phyloP scores from a whole-genome alignment of 1,140 invertebrate species.

The Oncopodura yosiiana region DNA sequence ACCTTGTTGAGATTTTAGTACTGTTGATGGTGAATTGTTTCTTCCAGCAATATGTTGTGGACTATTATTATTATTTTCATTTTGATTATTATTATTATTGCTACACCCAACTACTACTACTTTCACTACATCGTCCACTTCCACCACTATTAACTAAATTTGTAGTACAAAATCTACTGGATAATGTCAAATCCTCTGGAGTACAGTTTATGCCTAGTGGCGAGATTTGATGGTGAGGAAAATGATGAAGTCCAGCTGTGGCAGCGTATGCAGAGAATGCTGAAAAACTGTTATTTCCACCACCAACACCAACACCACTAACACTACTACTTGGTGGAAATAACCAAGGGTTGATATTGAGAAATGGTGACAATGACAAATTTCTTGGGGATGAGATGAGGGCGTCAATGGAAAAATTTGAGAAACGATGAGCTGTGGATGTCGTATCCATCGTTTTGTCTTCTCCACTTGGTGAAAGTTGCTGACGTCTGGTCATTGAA shows the following conservation, averaged over 20 bases:
- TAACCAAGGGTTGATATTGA: constrained; percentile 28
- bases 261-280: constrained; percentile 25
- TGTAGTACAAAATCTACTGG: constrained; percentile 1
- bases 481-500: neutral
- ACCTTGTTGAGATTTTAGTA: constrained; percentile 6
- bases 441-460: constrained; percentile 23
- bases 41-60: neutral
- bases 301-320: constrained; percentile 1
- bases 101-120: constrained; percentile 1
- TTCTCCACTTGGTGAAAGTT: no score
- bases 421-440: constrained; percentile 22
- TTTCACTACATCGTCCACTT: constrained; percentile 5
- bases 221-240: neutral
- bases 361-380: constrained; percentile 25
- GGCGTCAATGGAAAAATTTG: constrained; percentile 35
- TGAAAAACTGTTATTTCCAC: constrained; percentile 21
- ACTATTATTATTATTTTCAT: constrained; percentile 6
- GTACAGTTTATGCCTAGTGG: neutral
- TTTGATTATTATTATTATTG: constrained; percentile 7
- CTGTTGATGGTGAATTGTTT: constrained; percentile 3
- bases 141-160: neutral
- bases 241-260: neutral
- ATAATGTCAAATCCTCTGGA: constrained; percentile 26
- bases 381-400: constrained; percentile 33
- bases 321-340: neutral